Evolutionary conservation across 2,888 invertebrate genomes (phyloP), one percentile per base, ranked within the genome.

Genomic region (Eupelmus urozonus): DNA sequence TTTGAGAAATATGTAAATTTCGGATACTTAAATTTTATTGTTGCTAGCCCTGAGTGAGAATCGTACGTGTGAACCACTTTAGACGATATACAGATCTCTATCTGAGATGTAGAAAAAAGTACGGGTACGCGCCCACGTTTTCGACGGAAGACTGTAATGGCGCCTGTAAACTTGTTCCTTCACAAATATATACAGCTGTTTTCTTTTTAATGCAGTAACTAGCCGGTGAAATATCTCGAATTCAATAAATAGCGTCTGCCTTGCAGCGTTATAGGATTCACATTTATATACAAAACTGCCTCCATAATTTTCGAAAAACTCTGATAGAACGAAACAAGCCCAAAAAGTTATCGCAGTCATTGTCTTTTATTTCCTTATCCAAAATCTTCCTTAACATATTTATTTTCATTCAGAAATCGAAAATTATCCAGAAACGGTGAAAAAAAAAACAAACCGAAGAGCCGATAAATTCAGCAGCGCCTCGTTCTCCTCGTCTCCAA

Each of bases 1-100:
- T 63, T 62, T n/a, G 42, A 72, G 63, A 42, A 55, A 20, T 72
- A 72, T 72, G 72, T 63, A 53, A 72, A 72, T 72, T 67, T 55
- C 45, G 16, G 63, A 27, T 42, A 27, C 63, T 29, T 27, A n/a
- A n/a, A n/a, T 27, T 75, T 75, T 62, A 74, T 75, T 53, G 25
- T 55, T 57, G 27, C 25, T 27, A 25, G 40, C 25, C 27, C 25
- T 9, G 60, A 60, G 53, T 62, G 45, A 40, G 62, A 45, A 69
- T 62, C 34, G 42, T 69, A 27, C 60, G 27, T 25, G 59, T 51
- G 51, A 53, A 40, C 20, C 62, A 60, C 27, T 45, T 49, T 51
- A 51, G 27, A 34, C 34, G 27, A 65, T 20, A 45, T 59, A 34
- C 9, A 13, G 18, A n/a, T 55, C 66, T 49, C 66, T 67, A 67